Evolutionary conservation across 37 sponge, comb jelly and placozoan species (phyloP).

Genomic region (Halisarca cf. caerulea): DNA sequence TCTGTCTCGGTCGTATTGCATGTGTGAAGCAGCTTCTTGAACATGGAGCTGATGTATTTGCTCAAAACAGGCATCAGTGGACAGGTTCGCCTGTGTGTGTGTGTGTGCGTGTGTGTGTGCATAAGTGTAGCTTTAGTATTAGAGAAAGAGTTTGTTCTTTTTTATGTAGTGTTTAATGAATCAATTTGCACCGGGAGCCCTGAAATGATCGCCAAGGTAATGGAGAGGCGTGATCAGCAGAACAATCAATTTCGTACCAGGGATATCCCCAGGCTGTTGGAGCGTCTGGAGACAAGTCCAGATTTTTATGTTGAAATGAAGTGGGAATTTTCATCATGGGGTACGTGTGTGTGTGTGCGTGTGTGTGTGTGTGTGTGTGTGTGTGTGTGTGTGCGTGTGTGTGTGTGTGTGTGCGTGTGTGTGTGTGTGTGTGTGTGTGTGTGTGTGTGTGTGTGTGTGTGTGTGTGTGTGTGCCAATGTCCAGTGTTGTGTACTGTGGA

Average conservation of each 20-base stretch:
- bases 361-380: neutral
- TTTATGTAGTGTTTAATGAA: constrained; percentile 66
- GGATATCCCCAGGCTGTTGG: constrained; percentile 78
- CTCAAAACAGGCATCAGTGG: constrained; percentile 82
- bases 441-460: neutral
- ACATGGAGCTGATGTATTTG: constrained; percentile 76
- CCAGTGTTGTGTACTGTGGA: neutral
- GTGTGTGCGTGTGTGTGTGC: neutral
- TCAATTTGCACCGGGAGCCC: constrained; percentile 75
- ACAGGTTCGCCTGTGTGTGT: constrained; percentile 31
- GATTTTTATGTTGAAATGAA: constrained; percentile 99
- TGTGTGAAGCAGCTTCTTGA: constrained; percentile 70
- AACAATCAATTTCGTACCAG: constrained; percentile 1
- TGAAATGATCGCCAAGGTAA: constrained; percentile 62
- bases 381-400: neutral
- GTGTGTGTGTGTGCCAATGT: neutral
- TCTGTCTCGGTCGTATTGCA: constrained; percentile 49
- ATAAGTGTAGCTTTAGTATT: neutral
- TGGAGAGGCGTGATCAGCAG: constrained; percentile 69
- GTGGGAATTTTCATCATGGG: constrained; percentile 99
- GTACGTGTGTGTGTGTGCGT: constrained; percentile 27
- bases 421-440: neutral
- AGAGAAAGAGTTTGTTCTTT: neutral
- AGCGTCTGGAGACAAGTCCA: constrained; percentile 61
- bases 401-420: neutral